Percentiles rank a stretch among this genome's conserved stretches.
Conservation (phyloP, 1,140 invertebrate species). For the Diachasmimorpha longicaudata region DNA sequence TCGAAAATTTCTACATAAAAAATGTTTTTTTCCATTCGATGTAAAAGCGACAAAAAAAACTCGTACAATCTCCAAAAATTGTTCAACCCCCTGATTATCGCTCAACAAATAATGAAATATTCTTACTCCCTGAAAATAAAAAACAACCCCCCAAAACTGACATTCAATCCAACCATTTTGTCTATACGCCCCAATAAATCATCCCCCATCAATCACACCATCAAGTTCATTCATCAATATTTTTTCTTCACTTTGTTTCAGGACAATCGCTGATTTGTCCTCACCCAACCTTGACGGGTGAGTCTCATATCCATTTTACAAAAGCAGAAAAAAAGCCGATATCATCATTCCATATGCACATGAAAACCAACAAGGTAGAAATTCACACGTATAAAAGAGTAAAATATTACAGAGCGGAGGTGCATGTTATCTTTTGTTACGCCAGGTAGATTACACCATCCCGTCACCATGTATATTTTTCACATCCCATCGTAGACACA, state of each 20-base stretch:
- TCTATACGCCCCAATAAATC: neutral
- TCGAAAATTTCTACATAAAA: too few species aligned
- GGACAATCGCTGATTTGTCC: conserved; percentile 44
- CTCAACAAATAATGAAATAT: too few species aligned
- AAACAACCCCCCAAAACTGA: too few species aligned
- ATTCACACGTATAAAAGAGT: neutral
- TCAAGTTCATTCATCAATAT: conserved; percentile 6
- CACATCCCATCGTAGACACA: neutral
- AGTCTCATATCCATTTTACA: conserved; percentile 23
- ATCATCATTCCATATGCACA: neutral
- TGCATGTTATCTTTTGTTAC: neutral
- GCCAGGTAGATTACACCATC: neutral
- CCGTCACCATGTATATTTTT: neutral
- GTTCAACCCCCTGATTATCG: too few species aligned
- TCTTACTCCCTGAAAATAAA: too few species aligned
- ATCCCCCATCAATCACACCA: neutral
- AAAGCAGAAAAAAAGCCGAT: neutral
- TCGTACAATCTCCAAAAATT: too few species aligned
- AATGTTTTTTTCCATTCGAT: too few species aligned
- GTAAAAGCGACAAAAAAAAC: too few species aligned
- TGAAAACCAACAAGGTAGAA: neutral
- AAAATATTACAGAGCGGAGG: neutral
- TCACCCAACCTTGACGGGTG: conserved; percentile 39
- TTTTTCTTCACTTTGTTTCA: conserved; percentile 38
- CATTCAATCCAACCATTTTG: too few species aligned